A percentile compares a stretch with the other conserved stretches of the same genome.
Conservation (phyloP, 1,140 invertebrate genomes). For the Brachionus sp. region DNA sequence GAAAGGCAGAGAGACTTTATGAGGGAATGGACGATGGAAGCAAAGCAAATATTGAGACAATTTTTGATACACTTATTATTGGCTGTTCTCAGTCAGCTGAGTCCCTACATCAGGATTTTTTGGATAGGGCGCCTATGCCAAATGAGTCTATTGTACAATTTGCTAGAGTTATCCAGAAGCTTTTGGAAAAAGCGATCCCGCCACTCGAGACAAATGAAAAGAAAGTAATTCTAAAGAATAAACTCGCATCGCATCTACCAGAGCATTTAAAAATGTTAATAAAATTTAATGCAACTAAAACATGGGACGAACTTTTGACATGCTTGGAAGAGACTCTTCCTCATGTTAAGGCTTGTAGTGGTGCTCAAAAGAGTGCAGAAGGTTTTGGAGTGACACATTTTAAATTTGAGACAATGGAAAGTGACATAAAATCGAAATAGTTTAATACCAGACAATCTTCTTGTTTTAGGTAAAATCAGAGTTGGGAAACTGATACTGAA, state of each 20-base stretch:
- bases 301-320: background rate
- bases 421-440: too few species aligned
- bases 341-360: background rate
- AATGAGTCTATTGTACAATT: background rate
- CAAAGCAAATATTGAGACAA: background rate
- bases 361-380: background rate
- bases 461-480: too few species aligned
- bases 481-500: too few species aligned
- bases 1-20: background rate
- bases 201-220: background rate
- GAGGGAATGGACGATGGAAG: background rate
- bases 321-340: background rate
- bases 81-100: background rate
- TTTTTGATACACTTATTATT: background rate
- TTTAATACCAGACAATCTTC: too few species aligned
- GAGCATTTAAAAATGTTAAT: background rate
- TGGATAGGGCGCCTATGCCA: background rate
- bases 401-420: background rate
- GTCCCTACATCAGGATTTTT: background rate
- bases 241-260: background rate
- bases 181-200: conserved; percentile 3
- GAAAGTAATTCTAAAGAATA: background rate
- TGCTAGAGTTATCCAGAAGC: background rate
- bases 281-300: background rate
- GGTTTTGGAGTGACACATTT: background rate